Evolutionary conservation across 2,888 invertebrate genomes (phyloP).

Genomic region (Nysson spinosus): DNA sequence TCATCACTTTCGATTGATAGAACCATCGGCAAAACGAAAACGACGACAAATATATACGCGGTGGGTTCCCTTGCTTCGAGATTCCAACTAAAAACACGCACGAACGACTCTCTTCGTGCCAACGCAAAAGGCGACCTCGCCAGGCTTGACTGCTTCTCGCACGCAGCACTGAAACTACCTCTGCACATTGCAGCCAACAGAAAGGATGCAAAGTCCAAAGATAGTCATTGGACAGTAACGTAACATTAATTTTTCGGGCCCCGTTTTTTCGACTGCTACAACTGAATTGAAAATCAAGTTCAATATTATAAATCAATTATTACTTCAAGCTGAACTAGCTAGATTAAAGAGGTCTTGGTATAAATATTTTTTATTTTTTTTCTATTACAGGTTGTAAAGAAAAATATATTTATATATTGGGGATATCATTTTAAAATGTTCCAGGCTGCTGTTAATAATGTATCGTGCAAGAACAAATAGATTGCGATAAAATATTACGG

Average conservation of each 20-base stretch:
- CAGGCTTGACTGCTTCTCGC: conserved; percentile 64
- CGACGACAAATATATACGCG: conserved; percentile 5
- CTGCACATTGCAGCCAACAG: conserved; percentile 61
- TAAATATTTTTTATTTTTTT: no score
- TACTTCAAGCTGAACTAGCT: no score
- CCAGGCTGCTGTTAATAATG: no score
- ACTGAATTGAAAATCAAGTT: not conserved
- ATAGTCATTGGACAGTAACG: conserved; percentile 21
- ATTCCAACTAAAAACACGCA: conserved; percentile 34
- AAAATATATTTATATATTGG: no score
- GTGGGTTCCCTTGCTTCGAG: conserved; percentile 3
- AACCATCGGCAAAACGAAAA: conserved; percentile 1
- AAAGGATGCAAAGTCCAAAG: conserved; percentile 45
- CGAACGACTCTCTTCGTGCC: conserved; percentile 37
- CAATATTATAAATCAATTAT: not conserved
- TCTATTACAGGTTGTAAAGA: no score
- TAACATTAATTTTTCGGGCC: not conserved
- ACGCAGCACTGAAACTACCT: conserved; percentile 62
- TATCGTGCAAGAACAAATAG: no score
- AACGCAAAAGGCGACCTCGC: conserved; percentile 65
- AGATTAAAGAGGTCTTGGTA: no score
- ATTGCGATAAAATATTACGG: no score
- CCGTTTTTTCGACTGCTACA: not conserved
- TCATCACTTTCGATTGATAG: conserved; percentile 26
- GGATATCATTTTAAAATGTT: no score